Base-by-base conservation (phyloP, 1,140 invertebrate genomes). In the Akabosia matsudoensis region DNA sequence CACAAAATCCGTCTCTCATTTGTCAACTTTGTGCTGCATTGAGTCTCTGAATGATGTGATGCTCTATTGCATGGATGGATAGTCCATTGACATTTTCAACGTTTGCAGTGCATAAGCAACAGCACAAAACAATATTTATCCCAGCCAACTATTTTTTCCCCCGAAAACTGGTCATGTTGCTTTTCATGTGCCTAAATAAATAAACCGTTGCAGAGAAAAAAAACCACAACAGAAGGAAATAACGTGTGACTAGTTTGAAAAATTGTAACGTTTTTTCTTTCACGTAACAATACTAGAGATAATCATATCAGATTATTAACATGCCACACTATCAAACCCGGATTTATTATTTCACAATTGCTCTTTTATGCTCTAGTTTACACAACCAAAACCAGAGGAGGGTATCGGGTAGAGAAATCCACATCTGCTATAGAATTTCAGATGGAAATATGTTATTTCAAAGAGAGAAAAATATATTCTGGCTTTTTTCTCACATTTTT, bases 71-170 rank as follows among this genome's bases (percentile, higher is more conserved):
- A 56, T 24, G 61, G 30, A 67, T 67, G 24, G 61, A 67, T 67
- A 30, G 61, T 24, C 61, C 61, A 67, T 30, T 67, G 61, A 67
- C 61, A 67, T 31, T 67, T 67, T 67, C 31, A 67, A n/a, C n/a
- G n/a, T n/a, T 67, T 10, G 4, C 4, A 13, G 22, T 24, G 24
- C 61, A 67, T 30, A 2, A 31, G n/a, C 4, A 61, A 61, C 3
- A 14, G 54, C n/a, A 61, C 4, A 61, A 7, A 61, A 61, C 7
- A 61, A 24, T 10, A 61, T n/a, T n/a, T n/a, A n/a, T 61, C 24
- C 54, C 54, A n/a, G 7, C 14, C 7, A 61, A 61, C 54, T 7
- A 61, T n/a, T n/a, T n/a, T 61, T n/a, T n/a, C 24, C 54, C 54
- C n/a, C 45, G 10, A n/a, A 24, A n/a, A 16, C 54, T 61, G n/a